These are phyloP conservation scores for Pollenia amentaria DNA, from an alignment of 2,888 invertebrate genomes.

Conservation along the genomic window DNA sequence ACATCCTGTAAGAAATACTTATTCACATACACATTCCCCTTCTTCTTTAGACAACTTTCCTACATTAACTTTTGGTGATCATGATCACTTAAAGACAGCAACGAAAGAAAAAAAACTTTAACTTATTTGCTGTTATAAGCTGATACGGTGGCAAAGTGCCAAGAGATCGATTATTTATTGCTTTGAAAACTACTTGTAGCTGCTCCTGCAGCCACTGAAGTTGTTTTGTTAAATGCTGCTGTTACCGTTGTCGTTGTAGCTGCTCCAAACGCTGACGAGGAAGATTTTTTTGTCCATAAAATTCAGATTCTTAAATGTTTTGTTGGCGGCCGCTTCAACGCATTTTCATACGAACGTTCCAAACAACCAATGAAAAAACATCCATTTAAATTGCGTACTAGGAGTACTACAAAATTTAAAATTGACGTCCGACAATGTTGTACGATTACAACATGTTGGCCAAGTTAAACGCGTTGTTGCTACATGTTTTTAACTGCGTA, in stretches of 20 bases:
- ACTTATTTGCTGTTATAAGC: constrained; percentile 69
- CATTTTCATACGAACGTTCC: constrained; percentile 54
- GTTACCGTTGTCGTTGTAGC: not conserved
- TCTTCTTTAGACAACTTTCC: constrained; percentile 28
- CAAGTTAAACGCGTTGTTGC: constrained; percentile 71
- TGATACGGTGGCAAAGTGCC: constrained; percentile 73
- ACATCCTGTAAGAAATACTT: constrained; percentile 39
- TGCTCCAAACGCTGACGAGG: constrained; percentile 61
- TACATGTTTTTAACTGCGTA: constrained; percentile 69
- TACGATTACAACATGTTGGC: constrained; percentile 72
- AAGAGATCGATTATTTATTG: constrained; percentile 74
- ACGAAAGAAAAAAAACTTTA: constrained; percentile 20
- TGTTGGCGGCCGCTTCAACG: constrained; percentile 69
- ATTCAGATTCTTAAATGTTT: constrained; percentile 49
- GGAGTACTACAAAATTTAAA: constrained; percentile 48
- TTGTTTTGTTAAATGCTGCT: constrained; percentile 22
- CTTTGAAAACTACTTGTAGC: constrained; percentile 71
- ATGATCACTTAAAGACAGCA: constrained; percentile 62
- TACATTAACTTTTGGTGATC: constrained; percentile 53
- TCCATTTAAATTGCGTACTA: constrained; percentile 71
- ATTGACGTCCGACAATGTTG: constrained; percentile 72
- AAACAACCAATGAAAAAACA: constrained; percentile 45
- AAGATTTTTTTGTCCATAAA: constrained; percentile 44
- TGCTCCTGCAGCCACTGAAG: constrained; percentile 60
- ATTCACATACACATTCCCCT: constrained; percentile 10